Base-by-base conservation (phyloP, 2,888 invertebrate genomes). In the Sepiola atlantica region DNA sequence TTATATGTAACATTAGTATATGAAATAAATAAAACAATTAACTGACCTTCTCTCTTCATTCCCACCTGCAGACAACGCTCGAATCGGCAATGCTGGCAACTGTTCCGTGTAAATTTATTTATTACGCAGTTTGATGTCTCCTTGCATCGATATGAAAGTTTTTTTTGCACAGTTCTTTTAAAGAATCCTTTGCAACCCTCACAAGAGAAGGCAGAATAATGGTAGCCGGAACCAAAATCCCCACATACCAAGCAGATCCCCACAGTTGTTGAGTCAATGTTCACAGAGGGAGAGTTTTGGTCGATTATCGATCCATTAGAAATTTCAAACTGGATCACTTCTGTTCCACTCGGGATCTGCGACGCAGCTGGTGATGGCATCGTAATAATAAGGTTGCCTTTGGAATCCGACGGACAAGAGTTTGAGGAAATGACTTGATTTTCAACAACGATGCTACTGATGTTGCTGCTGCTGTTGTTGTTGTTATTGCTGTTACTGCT, bases 131-230 rank as follows among this genome's bases (percentile, higher is more conserved):
- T 95, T 32, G 96, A 95, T 32, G 95, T 94, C 16, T 96, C 97
- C 95, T 97, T 97, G 95, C 97, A 97, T n/a, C 95, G 94, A 94
- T 97, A 97, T 18, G 94, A 94, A 94, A 97, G 95, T 93, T 96
- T 97, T 95, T 97, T 97, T 96, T 97, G 97, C 14, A 97, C 97
- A 0, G 97, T 96, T 55, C 97, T 95, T 94, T 97, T 97, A 95
- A 97, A 97, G 96, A 97, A 97, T 14, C 97, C 97, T 94, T 97
- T 97, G 94, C 97, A 97, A 0, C 97, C 97, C 94, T 97, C 97
- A 95, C 97, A 97, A n/a, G 97, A 97, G 95, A 96, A 96, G 20
- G 97, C 97, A 1, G 97, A 97, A 95, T 97, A 97, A 95, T 97
- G 97, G 94, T 96, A 97, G 0, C 97, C 97, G 0, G 97, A 97